Conservation (phyloP, 2,888 invertebrate species). For the Horisme vitalbata region DNA sequence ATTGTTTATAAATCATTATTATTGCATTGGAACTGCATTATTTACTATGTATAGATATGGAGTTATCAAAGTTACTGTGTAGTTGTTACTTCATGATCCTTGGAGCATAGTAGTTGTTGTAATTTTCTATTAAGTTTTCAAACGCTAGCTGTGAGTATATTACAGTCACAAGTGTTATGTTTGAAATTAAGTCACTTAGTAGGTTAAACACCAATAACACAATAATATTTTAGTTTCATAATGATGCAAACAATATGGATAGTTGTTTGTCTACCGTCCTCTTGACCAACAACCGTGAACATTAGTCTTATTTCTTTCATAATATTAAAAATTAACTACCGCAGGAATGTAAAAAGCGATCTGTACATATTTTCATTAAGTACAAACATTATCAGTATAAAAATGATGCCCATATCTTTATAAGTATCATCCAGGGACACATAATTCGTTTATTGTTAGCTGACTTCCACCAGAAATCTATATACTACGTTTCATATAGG, state of each 20-base stretch:
- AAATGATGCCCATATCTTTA: conserved; percentile 35
- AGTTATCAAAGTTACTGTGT: conserved; percentile 58
- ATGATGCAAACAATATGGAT: conserved; percentile 12
- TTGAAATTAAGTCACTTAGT: conserved; percentile 6
- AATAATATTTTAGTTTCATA: conserved; percentile 10
- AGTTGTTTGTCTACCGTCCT: conserved; percentile 28
- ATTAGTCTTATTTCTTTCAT: conserved; percentile 11
- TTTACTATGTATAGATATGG: conserved; percentile 53
- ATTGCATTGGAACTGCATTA: conserved; percentile 47
- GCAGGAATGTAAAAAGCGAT: conserved; percentile 9
- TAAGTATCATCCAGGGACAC: conserved; percentile 9
- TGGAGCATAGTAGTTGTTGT: conserved; percentile 57
- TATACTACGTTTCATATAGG: too few relatives aligned
- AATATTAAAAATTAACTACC: conserved; percentile 2
- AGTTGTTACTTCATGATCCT: conserved; percentile 61
- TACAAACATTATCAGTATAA: conserved; percentile 33
- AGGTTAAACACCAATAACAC: conserved; percentile 1
- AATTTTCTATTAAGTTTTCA: conserved; percentile 62
- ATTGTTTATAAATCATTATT: conserved; percentile 58
- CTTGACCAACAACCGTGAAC: conserved; percentile 27
- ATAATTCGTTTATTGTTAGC: too few relatives aligned
- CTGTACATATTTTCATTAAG: conserved; percentile 35
- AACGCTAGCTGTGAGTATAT: conserved; percentile 59
- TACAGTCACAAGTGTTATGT: conserved; percentile 17
- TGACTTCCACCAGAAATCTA: too few relatives aligned